Percentiles rank a stretch among this genome's conserved stretches.
These are phyloP conservation scores for Hapalemur alaotrensis DNA, from an alignment of 2,797 vertebrate genomes.

Conservation along the genomic window DNA sequence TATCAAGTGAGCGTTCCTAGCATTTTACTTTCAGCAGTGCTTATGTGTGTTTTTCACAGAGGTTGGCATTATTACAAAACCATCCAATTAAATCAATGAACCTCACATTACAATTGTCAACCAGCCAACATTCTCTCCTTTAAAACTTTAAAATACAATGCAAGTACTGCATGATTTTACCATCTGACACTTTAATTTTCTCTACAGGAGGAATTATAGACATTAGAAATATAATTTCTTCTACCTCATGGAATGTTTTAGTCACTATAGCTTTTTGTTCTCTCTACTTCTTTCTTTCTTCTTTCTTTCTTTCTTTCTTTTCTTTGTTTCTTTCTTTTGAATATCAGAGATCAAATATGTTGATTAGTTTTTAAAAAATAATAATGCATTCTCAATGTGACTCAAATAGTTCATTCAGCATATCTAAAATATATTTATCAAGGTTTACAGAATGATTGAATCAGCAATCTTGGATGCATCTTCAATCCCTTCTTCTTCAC, in stretches of 20 bases:
- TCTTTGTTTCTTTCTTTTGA: background rate
- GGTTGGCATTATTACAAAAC: conserved; percentile 77
- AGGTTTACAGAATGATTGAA: background rate
- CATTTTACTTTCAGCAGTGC: conserved; percentile 64
- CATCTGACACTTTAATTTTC: conserved; percentile 47
- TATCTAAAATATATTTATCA: background rate
- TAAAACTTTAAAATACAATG: conserved; percentile 50
- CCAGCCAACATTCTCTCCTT: conserved; percentile 62
- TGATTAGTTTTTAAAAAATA: background rate
- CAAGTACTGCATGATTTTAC: conserved; percentile 41
- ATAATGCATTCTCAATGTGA: background rate
- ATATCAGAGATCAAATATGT: background rate
- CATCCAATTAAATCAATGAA: conserved; percentile 79
- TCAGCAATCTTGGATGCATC: background rate
- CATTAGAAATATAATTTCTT: conserved; percentile 17
- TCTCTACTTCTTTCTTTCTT: background rate
- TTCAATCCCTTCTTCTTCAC: background rate
- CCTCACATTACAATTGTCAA: conserved; percentile 70
- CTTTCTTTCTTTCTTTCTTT: too few relatives aligned
- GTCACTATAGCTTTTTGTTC: background rate
- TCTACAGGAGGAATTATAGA: background rate
- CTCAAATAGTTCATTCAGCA: background rate
- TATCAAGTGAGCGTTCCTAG: conserved; percentile 38
- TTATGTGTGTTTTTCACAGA: conserved; percentile 76
- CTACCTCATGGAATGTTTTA: conserved; percentile 60